These are phyloP conservation scores for Eustalomyia histrio DNA, from an alignment of 2,888 invertebrate genomes.

Conservation along the genomic window DNA sequence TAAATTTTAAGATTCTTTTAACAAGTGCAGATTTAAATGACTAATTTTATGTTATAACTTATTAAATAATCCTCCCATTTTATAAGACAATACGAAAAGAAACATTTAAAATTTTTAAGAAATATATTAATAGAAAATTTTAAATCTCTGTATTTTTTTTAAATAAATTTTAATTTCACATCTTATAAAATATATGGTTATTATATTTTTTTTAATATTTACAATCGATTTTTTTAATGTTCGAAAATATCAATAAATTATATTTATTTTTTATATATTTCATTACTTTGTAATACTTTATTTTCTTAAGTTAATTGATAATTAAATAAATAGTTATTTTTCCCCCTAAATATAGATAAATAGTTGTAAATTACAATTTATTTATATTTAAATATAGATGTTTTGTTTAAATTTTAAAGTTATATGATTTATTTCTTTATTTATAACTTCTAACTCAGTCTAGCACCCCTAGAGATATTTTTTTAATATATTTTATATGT, in stretches of 20 bases:
- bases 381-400: slow-evolving; percentile 17
- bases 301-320: not conserved
- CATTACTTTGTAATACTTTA: not conserved
- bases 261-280: too few species aligned
- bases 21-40: slow-evolving; percentile 42
- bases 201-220: too few species aligned
- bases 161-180: not conserved
- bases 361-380: slow-evolving; percentile 11
- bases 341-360: not conserved
- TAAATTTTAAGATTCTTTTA: slow-evolving; percentile 37
- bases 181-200: too few species aligned
- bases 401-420: slow-evolving; percentile 64
- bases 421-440: slow-evolving; percentile 52
- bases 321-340: not conserved
- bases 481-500: slow-evolving; percentile 57
- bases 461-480: slow-evolving; percentile 75
- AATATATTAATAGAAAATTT: too few species aligned
- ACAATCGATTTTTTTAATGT: not conserved
- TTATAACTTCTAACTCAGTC: slow-evolving; percentile 72
- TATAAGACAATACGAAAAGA: not conserved
- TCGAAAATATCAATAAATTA: not conserved
- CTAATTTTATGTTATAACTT: slow-evolving; percentile 21
- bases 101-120: too few species aligned
- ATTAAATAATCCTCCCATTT: not conserved
- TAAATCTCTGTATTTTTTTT: not conserved